Evolutionary conservation across 2,888 invertebrate species (phyloP), one percentile per base, ranked within the genome.

Genomic region (Agonum fuliginosum): DNA sequence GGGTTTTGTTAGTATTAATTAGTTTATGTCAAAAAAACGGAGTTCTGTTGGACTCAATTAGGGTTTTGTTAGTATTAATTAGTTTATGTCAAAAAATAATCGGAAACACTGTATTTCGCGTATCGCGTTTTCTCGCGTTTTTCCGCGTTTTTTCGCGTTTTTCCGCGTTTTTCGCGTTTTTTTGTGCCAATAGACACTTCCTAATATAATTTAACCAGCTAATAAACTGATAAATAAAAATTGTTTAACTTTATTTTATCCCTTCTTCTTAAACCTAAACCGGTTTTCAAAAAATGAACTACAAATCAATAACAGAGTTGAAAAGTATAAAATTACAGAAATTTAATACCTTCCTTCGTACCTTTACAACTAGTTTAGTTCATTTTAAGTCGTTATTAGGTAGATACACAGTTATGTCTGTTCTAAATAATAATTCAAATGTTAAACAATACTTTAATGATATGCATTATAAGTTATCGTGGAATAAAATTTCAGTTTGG

Each of bases 401-500:
- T 17, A 24, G 17, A 62, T 22, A 51, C 14, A 17, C 6, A 62
- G 30, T 30, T 30, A 62, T 54, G 54, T 24, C 30, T 34, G 30
- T 27, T 12, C 5, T 27, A 62, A 43, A 46, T 22, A 70, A 70
- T 22, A 46, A 27, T 46, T 46, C 17, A 12, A 24, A 17, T 27
- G 37, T 8, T 6, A 46, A 46, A 41, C 43, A 46, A 70, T 43
- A 70, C 12, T 27, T 70, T 27, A 70, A 70, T 46, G 14, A 30
- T 27, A 14, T 17, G n/a, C 46, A 70, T 20, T 72, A 41, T 19
- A 75, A 65, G 43, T 37, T 75, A 67, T 67, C 67, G n/a, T 75
- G 75, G 75, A 67, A 67, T 3, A 67, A 67, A 51, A 24, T 75
- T 51, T 67, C 75, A 4, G 30, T 75, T 17, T 75, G 75, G 75